Evolutionary conservation across 2,113 vertebrate genomes (phyloP).

Genomic region (Equus przewalskii): DNA sequence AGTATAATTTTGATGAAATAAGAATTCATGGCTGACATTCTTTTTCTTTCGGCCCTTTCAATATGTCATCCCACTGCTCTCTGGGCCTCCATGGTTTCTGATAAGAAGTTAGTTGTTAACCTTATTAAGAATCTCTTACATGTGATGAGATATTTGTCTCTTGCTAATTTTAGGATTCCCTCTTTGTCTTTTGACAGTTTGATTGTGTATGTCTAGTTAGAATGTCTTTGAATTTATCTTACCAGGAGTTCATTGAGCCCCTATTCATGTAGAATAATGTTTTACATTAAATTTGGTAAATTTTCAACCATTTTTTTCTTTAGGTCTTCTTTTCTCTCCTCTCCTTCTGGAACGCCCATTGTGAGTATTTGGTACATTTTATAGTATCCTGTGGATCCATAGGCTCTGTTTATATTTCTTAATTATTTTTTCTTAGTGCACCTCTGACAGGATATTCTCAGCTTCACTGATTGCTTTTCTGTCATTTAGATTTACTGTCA

Average conservation of each 20-base stretch:
- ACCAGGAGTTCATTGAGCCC: too few species aligned
- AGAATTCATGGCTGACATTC: neutral
- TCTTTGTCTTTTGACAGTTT: neutral
- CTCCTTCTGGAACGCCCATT: neutral
- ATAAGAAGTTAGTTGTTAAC: neutral
- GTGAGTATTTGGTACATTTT: neutral
- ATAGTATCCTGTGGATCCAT: too few species aligned
- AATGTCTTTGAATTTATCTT: neutral
- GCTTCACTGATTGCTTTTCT: neutral
- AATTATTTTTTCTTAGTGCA: neutral
- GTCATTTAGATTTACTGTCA: neutral
- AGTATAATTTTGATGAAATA: neutral
- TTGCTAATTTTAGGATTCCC: neutral
- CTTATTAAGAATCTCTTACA: too few species aligned
- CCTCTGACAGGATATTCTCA: neutral
- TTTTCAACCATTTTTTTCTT: neutral
- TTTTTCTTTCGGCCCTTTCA: neutral
- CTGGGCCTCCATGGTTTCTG: neutral
- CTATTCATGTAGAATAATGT: neutral
- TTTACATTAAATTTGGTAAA: neutral
- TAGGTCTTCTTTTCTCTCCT: neutral
- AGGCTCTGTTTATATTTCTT: neutral
- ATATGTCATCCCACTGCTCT: neutral
- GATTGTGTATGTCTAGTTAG: neutral
- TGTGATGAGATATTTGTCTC: neutral